Evolutionary conservation across 2,113 vertebrate species (phyloP), one percentile per base, ranked within the genome.

Genomic region (Corythornis cristatus): DNA sequence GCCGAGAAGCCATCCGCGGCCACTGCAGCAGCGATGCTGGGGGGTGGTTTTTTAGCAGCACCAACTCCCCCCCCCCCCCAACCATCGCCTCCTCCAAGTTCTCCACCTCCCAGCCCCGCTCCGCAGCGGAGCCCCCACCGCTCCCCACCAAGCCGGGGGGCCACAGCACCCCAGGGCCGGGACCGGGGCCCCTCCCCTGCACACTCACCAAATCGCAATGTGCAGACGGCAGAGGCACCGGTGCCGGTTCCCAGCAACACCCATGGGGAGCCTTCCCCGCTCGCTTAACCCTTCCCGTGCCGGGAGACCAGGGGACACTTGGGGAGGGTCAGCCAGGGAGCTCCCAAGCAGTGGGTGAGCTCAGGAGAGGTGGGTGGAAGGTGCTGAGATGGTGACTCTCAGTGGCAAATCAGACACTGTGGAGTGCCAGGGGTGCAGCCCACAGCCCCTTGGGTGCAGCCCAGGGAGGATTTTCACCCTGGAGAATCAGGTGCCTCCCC

Each of bases 151-250:
- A 42, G 46, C 48, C 1, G 12, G 33, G 31, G 31, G 3, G 37
- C 5, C 23, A 10, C 66, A 1, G 78, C 62, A 60, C 6, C 86
- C 31, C 6, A 15, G 2, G 28, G 21, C 28, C 2, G 1, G 43
- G 42, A 21, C 2, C 12, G 20, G 64, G 28, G 88, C 86, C 83
- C 79, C 86, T 90, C 83, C 93, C 93, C 22, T 16, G 91, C 91
- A 86, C 80, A 93, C 93, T 95, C 95, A 92, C 93, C 91, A 6
- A 92, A 95, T 88, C 45, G 40, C 54, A 92, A 80, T 80, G 86
- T 80, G 95, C 91, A 22, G 86, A 93, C 60, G 85, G 76, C 90
- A 83, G 74, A 29, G 37, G 9, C 37, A 40, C 15, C 12, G 5
- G 6, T 4, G 37, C 73, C 31, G 0, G 13, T 50, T 89, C 75